A percentile compares a stretch with the other conserved stretches of the same genome.
Evolutionary conservation across 2,888 invertebrate species (phyloP).

Genomic region (Pristionchus entomophagus): DNA sequence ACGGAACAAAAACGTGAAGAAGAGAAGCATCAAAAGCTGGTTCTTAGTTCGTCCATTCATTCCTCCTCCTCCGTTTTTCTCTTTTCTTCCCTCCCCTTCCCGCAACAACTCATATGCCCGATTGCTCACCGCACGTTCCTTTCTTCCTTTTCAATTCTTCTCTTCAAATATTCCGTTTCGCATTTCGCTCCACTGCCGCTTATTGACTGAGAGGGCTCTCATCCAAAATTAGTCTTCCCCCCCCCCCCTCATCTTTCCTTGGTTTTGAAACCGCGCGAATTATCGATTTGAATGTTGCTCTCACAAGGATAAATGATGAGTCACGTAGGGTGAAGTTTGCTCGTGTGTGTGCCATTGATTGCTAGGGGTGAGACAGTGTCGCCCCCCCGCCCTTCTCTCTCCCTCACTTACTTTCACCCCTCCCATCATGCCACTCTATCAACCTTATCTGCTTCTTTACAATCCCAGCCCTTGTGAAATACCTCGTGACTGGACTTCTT

Average conservation of each 20-base stretch:
- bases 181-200: constrained; percentile 8
- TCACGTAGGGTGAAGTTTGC: background rate
- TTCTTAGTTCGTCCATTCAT: background rate
- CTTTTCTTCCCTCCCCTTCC: background rate
- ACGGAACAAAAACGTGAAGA: constrained; percentile 16
- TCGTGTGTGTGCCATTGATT: constrained; percentile 23
- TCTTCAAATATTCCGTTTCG: constrained; percentile 25
- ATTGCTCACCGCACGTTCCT: background rate
- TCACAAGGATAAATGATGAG: background rate
- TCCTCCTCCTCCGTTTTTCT: background rate
- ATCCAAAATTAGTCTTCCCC: background rate
- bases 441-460: background rate
- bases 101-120: background rate
- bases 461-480: no score
- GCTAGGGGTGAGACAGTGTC: background rate
- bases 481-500: no score
- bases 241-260: background rate
- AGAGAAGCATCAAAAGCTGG: no score
- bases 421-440: background rate
- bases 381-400: no score
- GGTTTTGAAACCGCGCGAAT: no score
- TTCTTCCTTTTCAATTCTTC: constrained; percentile 7
- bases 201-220: constrained; percentile 23
- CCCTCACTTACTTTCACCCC: no score
- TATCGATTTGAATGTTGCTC: background rate